Evolutionary conservation across 2,888 invertebrate species (phyloP), one percentile per base, ranked within the genome.

Genomic region (Acanthosepion pharaonis): DNA sequence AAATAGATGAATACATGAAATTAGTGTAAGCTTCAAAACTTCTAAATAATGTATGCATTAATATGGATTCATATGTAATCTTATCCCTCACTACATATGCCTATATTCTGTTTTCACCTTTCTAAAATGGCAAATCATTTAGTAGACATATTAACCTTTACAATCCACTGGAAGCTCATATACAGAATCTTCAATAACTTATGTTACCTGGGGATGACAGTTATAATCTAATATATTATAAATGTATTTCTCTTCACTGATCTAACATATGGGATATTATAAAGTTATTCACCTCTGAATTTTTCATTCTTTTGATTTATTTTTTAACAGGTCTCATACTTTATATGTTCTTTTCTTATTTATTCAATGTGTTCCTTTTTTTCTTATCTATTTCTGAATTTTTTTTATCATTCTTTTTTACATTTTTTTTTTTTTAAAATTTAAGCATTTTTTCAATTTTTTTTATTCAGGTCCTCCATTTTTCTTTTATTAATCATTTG

Each of bases 61-160:
- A n/a, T 11, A 78, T 78, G 78, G 8, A 25, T 78, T 78, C 78
- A 15, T 9, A 33, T 23, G 5, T 78, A n/a, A 78, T 78, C 11
- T 18, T 33, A 33, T 15, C n/a, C 5, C n/a, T 33, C 78, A n/a
- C 78, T 23, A 59, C n/a, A 33, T 18, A 4, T 33, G 15, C 15
- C 11, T n/a, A 78, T 33, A 33, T 78, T 59, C 59, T 59, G 59
- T 20, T 59, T 59, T 78, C 33, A 78, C 78, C 78, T 78, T 78
- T 78, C 11, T 15, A 78, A 78, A 78, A 78, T 78, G 78, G 78
- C 78, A 78, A 78, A 78, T 78, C 78, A 78, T n/a, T 33, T n/a
- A 78, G n/a, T 78, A 78, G 78, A 78, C n/a, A 78, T n/a, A 78
- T 78, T 33, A 78, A 78, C 78, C 78, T 78, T 78, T 78, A 78